phyloP scores from a whole-genome alignment of 2,888 invertebrate genomes.

The Acanthoscelides obtectus region DNA sequence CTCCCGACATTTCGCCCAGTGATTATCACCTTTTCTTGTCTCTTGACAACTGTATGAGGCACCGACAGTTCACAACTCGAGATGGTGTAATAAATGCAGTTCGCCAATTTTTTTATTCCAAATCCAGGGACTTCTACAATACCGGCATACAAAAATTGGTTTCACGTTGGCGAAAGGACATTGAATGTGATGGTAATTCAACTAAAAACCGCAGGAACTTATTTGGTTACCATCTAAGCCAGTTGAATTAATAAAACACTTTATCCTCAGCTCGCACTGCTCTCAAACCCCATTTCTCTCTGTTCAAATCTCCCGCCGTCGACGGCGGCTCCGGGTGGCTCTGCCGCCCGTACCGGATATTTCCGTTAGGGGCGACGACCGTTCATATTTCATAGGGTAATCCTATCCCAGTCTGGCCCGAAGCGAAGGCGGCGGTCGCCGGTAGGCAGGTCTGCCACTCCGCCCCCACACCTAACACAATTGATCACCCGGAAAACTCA shows the following conservation, averaged over 20 bases:
- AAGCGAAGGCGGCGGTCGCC: neutral
- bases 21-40: too few species aligned
- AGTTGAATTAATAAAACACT: neutral
- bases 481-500: slow-evolving; percentile 36
- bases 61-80: too few species aligned
- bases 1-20: too few species aligned
- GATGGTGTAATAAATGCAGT: too few species aligned
- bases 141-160: too few species aligned
- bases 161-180: too few species aligned
- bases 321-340: too few species aligned
- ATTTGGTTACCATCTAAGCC: neutral
- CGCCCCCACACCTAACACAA: slow-evolving; percentile 5
- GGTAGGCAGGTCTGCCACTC: neutral
- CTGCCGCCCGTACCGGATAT: neutral
- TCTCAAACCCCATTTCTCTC: neutral
- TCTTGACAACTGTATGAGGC: too few species aligned
- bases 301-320: neutral
- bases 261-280: neutral
- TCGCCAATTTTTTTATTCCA: too few species aligned
- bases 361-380: neutral
- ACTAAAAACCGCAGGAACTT: too few species aligned
- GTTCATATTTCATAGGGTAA: neutral
- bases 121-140: too few species aligned
- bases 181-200: too few species aligned
- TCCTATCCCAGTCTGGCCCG: neutral